Percentiles rank a stretch among this genome's conserved stretches.
Evolutionary conservation across 2,888 invertebrate genomes (phyloP).

Genomic region (Acrobeloides nanus): DNA sequence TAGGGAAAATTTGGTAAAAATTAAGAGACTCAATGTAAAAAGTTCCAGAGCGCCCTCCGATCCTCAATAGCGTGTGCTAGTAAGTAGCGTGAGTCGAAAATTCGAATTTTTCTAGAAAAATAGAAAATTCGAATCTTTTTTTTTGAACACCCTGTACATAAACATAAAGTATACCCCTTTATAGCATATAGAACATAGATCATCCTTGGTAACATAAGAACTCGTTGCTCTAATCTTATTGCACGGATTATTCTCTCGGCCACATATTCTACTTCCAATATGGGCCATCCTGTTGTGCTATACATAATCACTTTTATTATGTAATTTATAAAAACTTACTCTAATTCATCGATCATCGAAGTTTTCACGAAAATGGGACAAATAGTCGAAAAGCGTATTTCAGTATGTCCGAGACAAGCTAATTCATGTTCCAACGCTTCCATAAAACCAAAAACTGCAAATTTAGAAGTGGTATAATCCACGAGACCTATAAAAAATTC

Average conservation of each 20-base stretch:
- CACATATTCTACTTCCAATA: slow-evolving; percentile 74
- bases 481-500: slow-evolving; percentile 42
- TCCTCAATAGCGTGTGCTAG: no score
- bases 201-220: slow-evolving; percentile 71
- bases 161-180: no score
- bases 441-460: slow-evolving; percentile 83
- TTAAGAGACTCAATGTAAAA: no score
- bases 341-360: slow-evolving; percentile 85
- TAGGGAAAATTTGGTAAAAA: no score
- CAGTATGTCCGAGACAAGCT: slow-evolving; percentile 39
- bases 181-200: slow-evolving; percentile 60
- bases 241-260: slow-evolving; percentile 73
- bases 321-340: slow-evolving; percentile 54
- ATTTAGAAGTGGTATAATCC: slow-evolving; percentile 87
- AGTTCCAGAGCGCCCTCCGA: no score
- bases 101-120: no score
- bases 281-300: no score
- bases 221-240: slow-evolving; percentile 67
- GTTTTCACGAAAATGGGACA: slow-evolving; percentile 92
- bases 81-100: no score
- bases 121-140: no score
- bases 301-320: no score
- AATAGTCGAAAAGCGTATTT: slow-evolving; percentile 76
- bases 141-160: no score
- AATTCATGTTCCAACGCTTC: slow-evolving; percentile 77